phyloP scores from a whole-genome alignment of 2,113 vertebrate species.

The Bujurquina vittata region DNA sequence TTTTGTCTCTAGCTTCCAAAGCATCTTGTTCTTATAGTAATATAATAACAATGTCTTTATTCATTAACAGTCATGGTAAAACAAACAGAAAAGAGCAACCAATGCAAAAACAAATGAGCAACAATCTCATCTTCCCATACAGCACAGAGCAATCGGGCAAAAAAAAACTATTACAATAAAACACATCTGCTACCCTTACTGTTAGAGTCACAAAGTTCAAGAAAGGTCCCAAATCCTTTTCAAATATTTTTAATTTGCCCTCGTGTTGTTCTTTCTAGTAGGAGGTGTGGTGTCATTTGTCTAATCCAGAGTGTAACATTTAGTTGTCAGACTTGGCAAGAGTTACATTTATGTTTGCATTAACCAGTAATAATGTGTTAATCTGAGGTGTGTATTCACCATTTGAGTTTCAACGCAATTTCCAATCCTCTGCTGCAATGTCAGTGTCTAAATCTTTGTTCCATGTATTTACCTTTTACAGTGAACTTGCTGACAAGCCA shows the following conservation, averaged over 20 bases:
- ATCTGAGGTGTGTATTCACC: conserved; percentile 4
- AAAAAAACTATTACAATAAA: neutral
- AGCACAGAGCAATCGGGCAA: no score
- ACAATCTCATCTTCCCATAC: no score
- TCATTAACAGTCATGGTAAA: neutral
- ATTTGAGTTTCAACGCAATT: neutral
- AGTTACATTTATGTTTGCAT: neutral
- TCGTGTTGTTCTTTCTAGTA: neutral
- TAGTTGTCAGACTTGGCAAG: neutral
- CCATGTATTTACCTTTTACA: neutral
- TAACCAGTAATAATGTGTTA: neutral
- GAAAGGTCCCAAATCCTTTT: neutral
- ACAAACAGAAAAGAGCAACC: no score
- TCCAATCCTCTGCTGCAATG: neutral
- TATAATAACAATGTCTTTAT: neutral
- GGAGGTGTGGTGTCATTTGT: neutral
- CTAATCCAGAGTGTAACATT: neutral
- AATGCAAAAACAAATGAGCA: no score
- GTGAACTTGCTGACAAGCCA: no score
- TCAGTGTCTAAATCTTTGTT: neutral
- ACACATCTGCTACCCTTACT: neutral
- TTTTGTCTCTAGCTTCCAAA: neutral
- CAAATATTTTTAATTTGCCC: neutral
- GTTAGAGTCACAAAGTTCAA: neutral
- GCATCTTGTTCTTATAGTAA: neutral